phyloP scores from a whole-genome alignment of 2,113 vertebrate species.

The Myiopsitta monachus region DNA sequence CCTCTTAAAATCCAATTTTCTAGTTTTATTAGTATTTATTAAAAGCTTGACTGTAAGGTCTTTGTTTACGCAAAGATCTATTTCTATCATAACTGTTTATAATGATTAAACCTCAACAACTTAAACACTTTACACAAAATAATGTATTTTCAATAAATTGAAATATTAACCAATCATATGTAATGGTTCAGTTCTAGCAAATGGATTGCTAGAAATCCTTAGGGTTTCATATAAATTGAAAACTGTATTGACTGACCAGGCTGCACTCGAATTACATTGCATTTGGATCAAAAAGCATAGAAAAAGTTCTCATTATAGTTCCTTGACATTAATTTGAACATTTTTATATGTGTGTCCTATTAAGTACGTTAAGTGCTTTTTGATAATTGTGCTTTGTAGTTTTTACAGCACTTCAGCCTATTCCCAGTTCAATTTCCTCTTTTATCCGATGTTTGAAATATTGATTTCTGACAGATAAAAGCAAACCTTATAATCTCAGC shows the following conservation, averaged over 20 bases:
- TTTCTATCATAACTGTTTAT: constrained; percentile 81
- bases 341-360: constrained; percentile 99
- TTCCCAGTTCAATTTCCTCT: constrained; percentile 99
- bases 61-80: constrained; percentile 72
- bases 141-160: constrained; percentile 88
- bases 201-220: constrained; percentile 78
- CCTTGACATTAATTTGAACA: constrained; percentile 94
- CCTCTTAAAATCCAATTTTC: constrained; percentile 70
- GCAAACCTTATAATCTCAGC: constrained; percentile 99
- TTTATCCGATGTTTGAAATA: constrained; percentile 99
- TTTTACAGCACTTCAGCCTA: constrained; percentile 99
- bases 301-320: constrained; percentile 90
- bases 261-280: constrained; percentile 76
- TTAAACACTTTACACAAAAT: constrained; percentile 79
- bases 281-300: constrained; percentile 87
- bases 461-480: constrained; percentile 99
- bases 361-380: constrained; percentile 99
- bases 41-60: constrained; percentile 70
- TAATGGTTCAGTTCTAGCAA: constrained; percentile 85
- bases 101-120: constrained; percentile 74
- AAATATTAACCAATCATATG: constrained; percentile 90
- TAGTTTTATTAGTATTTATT: constrained; percentile 67
- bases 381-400: constrained; percentile 99
- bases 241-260: constrained; percentile 82
- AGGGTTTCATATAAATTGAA: constrained; percentile 85